Percentiles rank a stretch among this genome's conserved stretches.
phyloP scores from a whole-genome alignment of 2,113 vertebrate species.

The Propithecus coquereli region DNA sequence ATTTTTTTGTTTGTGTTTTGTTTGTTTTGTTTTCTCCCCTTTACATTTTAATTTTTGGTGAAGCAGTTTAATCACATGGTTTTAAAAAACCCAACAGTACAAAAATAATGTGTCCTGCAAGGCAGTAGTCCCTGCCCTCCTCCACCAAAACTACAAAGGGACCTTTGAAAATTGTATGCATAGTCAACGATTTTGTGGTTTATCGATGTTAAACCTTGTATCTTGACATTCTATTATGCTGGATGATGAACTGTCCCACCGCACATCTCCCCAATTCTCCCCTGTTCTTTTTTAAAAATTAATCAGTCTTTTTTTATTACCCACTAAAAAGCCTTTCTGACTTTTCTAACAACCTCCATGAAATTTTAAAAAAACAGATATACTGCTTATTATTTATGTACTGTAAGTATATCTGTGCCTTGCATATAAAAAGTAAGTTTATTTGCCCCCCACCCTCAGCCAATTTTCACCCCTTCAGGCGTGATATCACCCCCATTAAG shows the following conservation, averaged over 20 bases:
- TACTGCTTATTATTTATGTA: neutral
- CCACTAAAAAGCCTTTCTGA: neutral
- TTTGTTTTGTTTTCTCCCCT: neutral
- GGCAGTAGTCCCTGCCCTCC: neutral
- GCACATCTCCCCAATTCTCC: neutral
- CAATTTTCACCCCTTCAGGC: neutral
- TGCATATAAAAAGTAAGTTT: neutral
- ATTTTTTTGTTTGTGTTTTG: neutral
- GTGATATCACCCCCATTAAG: fast-evolving
- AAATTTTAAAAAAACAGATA: neutral
- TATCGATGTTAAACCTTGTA: neutral
- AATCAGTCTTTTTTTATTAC: neutral
- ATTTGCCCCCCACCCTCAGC: neutral
- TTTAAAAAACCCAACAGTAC: neutral
- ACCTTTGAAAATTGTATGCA: neutral
- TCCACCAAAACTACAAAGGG: neutral
- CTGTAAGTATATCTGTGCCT: neutral
- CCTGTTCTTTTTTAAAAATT: neutral
- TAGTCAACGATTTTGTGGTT: fast-evolving
- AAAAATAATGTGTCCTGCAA: neutral
- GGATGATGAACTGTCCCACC: too few relatives aligned
- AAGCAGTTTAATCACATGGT: neutral
- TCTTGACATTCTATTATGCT: fast-evolving
- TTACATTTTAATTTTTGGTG: neutral
- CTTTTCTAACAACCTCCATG: neutral